Percentiles rank a stretch among this genome's conserved stretches.
phyloP scores from a whole-genome alignment of 2,888 invertebrate genomes.

The Nezara viridula region DNA sequence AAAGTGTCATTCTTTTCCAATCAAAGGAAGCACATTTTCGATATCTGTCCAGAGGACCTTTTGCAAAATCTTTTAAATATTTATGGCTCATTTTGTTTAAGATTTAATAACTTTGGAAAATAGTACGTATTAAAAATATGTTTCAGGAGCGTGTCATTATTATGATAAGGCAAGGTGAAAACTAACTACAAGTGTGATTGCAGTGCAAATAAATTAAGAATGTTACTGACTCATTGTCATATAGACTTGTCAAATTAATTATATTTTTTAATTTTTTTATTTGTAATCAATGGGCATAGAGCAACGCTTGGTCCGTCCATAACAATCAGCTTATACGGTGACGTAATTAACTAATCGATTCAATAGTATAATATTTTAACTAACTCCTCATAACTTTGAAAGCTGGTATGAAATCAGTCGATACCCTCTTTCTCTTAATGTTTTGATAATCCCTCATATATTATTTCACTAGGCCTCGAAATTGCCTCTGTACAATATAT shows the following conservation, averaged over 20 bases:
- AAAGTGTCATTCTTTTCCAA: constrained; percentile 75
- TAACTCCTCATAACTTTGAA: neutral
- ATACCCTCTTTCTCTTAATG: no score
- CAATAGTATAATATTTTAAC: neutral
- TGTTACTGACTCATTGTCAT: neutral
- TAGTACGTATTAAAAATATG: neutral
- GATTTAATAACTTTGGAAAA: neutral
- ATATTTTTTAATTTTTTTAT: constrained; percentile 12
- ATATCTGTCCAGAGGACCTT: constrained; percentile 77
- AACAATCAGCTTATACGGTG: neutral
- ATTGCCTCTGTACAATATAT: no score
- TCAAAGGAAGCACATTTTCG: constrained; percentile 78
- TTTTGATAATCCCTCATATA: no score
- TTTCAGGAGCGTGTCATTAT: neutral
- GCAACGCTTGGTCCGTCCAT: neutral
- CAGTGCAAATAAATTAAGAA: neutral
- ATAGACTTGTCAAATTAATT: constrained; percentile 1
- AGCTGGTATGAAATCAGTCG: no score
- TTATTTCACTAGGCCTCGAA: no score
- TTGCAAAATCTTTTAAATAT: constrained; percentile 71
- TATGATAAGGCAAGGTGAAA: neutral
- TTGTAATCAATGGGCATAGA: neutral
- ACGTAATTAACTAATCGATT: neutral
- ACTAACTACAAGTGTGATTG: neutral
- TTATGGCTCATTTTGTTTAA: constrained; percentile 47